phyloP scores from a whole-genome alignment of 1,140 invertebrate species.

The Platyscapa corneri region DNA sequence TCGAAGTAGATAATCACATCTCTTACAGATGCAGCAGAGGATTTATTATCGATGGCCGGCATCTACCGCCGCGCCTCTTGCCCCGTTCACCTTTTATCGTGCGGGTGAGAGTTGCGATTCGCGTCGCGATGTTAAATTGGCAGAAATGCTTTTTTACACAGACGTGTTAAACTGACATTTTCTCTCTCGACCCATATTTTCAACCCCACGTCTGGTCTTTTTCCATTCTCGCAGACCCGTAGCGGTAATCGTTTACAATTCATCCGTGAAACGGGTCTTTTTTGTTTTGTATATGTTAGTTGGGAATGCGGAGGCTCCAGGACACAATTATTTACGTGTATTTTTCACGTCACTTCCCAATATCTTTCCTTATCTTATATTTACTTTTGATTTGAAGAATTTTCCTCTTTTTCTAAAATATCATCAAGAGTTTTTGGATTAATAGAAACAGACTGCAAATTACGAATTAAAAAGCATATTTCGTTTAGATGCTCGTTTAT shows the following conservation, averaged over 20 bases:
- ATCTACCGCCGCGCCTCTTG: no score
- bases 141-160: background rate
- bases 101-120: background rate
- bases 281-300: background rate
- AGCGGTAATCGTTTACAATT: background rate
- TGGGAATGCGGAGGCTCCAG: background rate
- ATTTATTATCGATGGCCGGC: background rate
- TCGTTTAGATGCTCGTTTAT: no score
- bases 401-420: no score
- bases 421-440: no score
- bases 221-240: background rate
- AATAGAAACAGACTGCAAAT: no score
- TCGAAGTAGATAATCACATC: background rate
- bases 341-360: no score
- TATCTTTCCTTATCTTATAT: background rate
- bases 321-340: background rate
- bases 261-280: background rate
- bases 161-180: background rate
- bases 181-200: background rate
- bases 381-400: background rate
- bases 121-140: background rate
- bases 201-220: background rate
- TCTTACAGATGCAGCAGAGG: background rate
- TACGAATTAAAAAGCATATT: no score
- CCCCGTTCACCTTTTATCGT: background rate